These are phyloP conservation scores for Etia nguti DNA, from an alignment of 2,113 vertebrate species.

Conservation along the genomic window DNA sequence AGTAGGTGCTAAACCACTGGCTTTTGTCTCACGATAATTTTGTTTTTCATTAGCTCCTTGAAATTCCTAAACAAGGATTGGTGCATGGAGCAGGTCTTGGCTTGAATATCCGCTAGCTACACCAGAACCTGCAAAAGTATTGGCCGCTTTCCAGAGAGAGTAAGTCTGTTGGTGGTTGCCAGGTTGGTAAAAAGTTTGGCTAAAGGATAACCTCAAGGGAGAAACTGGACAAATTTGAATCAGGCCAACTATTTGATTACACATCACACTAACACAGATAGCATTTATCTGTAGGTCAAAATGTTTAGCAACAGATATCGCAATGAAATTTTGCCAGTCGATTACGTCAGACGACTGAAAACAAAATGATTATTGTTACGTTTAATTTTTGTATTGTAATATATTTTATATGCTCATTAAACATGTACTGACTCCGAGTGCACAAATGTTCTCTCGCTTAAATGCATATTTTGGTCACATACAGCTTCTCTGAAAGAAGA, in stretches of 20 bases:
- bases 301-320: not conserved
- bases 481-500: not conserved
- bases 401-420: not conserved
- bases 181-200: not conserved
- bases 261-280: accelerated
- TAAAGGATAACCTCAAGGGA: not conserved
- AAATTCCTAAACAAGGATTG: not conserved
- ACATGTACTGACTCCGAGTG: not conserved
- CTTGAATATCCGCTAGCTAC: not conserved
- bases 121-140: not conserved
- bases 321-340: not conserved
- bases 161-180: not conserved
- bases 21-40: not conserved
- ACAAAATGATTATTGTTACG: not conserved
- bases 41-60: not conserved
- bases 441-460: not conserved
- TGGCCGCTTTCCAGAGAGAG: not conserved
- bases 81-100: not conserved
- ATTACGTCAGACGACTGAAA: not conserved
- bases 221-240: not conserved
- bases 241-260: not conserved
- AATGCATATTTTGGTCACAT: not conserved
- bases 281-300: not conserved
- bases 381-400: not conserved
- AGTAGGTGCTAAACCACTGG: not conserved